Conservation (phyloP, 2,797 vertebrate genomes). For the Remorina albescens region DNA sequence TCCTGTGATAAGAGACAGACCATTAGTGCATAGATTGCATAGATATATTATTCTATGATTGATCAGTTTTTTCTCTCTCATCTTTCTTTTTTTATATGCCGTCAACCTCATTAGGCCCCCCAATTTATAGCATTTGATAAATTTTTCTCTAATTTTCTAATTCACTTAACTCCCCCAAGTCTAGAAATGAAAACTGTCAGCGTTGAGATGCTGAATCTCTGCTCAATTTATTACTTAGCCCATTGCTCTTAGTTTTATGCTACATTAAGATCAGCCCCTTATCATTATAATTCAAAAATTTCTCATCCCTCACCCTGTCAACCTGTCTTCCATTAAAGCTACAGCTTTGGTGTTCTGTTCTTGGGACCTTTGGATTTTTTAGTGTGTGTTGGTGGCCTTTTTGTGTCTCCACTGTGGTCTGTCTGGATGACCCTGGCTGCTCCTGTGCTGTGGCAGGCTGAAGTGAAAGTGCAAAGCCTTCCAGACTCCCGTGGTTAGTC, state of each 20-base stretch:
- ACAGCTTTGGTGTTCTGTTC: constrained; percentile 17
- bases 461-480: constrained; percentile 58
- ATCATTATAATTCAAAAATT: neutral
- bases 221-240: constrained; percentile 4
- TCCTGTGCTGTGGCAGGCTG: constrained; percentile 57
- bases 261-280: neutral
- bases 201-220: constrained; percentile 18
- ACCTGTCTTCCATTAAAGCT: constrained; percentile 1
- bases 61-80: constrained; percentile 2
- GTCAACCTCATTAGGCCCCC: neutral
- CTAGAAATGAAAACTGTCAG: neutral
- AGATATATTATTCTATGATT: constrained; percentile 15
- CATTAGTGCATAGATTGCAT: constrained; percentile 21
- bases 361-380: constrained; percentile 17
- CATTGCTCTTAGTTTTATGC: constrained; percentile 4
- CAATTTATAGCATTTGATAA: constrained; percentile 9
- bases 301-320: constrained; percentile 9
- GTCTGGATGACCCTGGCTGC: constrained; percentile 64
- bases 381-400: constrained; percentile 43
- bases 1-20: neutral
- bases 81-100: constrained; percentile 19
- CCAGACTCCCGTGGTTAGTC: constrained; percentile 75
- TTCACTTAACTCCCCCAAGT: neutral
- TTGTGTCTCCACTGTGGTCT: constrained; percentile 39
- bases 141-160: constrained; percentile 14